phyloP scores from a whole-genome alignment of 1,140 invertebrate genomes.

The Campoletis sonorensis region DNA sequence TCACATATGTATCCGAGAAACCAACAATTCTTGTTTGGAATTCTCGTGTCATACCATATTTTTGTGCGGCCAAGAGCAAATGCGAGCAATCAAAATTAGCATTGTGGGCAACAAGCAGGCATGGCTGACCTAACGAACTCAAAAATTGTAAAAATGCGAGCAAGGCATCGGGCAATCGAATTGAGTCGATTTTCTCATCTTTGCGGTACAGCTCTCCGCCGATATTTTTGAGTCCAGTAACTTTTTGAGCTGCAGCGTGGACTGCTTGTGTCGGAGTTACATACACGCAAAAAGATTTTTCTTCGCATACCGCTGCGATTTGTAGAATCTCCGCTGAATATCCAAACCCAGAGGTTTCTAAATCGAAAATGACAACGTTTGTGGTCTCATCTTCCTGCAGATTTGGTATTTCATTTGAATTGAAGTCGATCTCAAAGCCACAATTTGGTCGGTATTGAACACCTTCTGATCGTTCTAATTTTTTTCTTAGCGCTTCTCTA shows the following conservation, averaged over 20 bases:
- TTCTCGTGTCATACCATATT: slow-evolving; percentile 28
- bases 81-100: slow-evolving; percentile 33
- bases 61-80: slow-evolving; percentile 19
- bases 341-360: slow-evolving; percentile 38
- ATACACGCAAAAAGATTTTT: slow-evolving; percentile 21
- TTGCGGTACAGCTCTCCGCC: neutral
- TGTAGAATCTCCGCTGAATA: slow-evolving; percentile 34
- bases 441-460: slow-evolving; percentile 44
- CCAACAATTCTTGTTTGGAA: slow-evolving; percentile 31
- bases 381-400: slow-evolving; percentile 22
- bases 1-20: slow-evolving; percentile 27
- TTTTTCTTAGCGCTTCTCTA: slow-evolving; percentile 20
- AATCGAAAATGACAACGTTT: slow-evolving; percentile 40
- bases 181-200: slow-evolving; percentile 20
- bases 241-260: neutral
- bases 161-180: slow-evolving; percentile 19
- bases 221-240: slow-evolving; percentile 17
- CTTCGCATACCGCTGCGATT: slow-evolving; percentile 35
- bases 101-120: slow-evolving; percentile 38
- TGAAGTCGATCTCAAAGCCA: slow-evolving; percentile 25
- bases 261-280: slow-evolving; percentile 16
- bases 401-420: slow-evolving; percentile 17
- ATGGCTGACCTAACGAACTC: slow-evolving; percentile 1
- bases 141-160: slow-evolving; percentile 26
- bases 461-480: slow-evolving; percentile 34